Conservation (phyloP, 2,797 vertebrate species). For the Scarus forsteni region DNA sequence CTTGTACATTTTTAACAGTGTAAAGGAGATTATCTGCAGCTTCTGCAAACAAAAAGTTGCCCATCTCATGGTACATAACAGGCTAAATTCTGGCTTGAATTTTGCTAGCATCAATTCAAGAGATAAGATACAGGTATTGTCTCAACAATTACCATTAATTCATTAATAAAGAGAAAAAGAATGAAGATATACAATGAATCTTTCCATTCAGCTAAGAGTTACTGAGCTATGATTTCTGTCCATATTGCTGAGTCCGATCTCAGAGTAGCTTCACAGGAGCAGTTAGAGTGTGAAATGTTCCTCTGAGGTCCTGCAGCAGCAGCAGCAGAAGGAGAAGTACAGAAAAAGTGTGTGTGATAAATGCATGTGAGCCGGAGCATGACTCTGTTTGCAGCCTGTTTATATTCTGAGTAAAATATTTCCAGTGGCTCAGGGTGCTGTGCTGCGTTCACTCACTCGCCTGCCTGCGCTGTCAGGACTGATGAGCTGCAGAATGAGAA, state of each 20-base stretch:
- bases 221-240: neutral
- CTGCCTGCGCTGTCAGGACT: constrained; percentile 65
- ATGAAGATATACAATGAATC: too few relatives aligned
- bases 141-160: too few relatives aligned
- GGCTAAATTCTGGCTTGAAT: too few relatives aligned
- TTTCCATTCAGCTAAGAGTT: too few relatives aligned
- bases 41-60: too few relatives aligned
- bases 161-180: too few relatives aligned
- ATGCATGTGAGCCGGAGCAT: constrained; percentile 31
- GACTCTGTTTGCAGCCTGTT: constrained; percentile 49
- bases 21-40: too few relatives aligned
- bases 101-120: too few relatives aligned
- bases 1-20: too few relatives aligned
- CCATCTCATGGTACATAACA: too few relatives aligned
- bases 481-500: constrained; percentile 80
- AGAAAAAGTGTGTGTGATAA: constrained; percentile 2
- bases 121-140: too few relatives aligned
- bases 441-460: constrained; percentile 58
- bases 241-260: constrained; percentile 1
- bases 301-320: constrained; percentile 1
- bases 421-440: constrained; percentile 55
- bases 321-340: constrained; percentile 8
- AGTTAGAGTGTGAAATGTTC: constrained; percentile 16
- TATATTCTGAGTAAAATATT: constrained; percentile 61
- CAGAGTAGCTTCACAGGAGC: neutral